Evolutionary conservation across 2,113 vertebrate genomes (phyloP).

Genomic region (Prionailurus viverrinus): DNA sequence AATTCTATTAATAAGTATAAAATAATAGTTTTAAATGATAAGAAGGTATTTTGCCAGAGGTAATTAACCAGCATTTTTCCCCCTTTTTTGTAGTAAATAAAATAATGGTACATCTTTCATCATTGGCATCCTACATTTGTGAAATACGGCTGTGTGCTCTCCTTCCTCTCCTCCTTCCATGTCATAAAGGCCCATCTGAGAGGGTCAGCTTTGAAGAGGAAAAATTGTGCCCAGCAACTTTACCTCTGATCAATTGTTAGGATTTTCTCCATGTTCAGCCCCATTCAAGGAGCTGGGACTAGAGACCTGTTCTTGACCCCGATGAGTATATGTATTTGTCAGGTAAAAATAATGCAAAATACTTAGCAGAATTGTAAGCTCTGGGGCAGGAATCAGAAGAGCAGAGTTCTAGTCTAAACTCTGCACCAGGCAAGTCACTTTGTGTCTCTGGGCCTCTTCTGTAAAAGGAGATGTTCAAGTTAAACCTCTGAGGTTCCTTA

Average conservation of each 20-base stretch:
- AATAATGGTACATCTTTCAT: not conserved
- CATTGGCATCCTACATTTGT: not conserved
- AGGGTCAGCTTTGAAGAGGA: not conserved
- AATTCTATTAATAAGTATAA: not conserved
- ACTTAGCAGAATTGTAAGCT: not conserved
- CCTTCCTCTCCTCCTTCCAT: not conserved
- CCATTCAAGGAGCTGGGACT: not conserved
- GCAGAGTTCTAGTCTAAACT: not conserved
- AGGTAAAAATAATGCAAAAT: not conserved
- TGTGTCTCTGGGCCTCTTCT: not conserved
- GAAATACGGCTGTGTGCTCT: not conserved
- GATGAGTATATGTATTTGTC: not conserved
- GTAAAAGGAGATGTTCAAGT: not conserved
- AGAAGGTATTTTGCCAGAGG: not conserved
- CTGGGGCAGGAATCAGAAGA: not conserved
- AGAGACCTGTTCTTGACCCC: not conserved
- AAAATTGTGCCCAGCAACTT: not conserved
- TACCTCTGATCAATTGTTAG: not conserved
- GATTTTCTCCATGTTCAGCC: not conserved
- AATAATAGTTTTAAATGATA: not conserved
- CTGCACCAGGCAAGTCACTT: not conserved
- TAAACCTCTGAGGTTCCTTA: not conserved
- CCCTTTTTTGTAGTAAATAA: not conserved
- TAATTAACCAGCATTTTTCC: not conserved
- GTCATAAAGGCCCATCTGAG: not conserved